Evolutionary conservation across 2,113 vertebrate species (phyloP).

Genomic region (Bufo gargarizans): DNA sequence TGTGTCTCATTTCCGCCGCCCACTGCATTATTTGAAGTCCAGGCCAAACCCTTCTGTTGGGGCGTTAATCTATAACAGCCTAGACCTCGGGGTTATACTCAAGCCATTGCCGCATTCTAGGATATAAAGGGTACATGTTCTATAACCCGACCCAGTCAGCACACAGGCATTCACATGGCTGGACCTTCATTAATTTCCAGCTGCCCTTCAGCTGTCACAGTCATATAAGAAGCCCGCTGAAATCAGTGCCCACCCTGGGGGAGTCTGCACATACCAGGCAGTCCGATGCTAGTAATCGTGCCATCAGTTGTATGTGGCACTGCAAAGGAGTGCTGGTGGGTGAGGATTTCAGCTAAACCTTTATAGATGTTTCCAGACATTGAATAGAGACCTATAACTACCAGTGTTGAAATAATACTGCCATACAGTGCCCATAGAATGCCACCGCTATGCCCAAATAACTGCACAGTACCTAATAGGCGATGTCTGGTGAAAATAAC

Average conservation of each 20-base stretch:
- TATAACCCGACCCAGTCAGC: not conserved
- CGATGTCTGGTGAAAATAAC: too few relatives aligned
- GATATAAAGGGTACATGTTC: not conserved
- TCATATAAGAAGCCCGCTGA: slow-evolving; percentile 1
- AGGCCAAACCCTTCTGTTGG: not conserved
- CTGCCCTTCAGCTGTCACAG: slow-evolving; percentile 16
- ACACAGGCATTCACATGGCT: not conserved
- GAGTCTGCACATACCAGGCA: slow-evolving; percentile 19
- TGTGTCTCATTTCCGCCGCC: slow-evolving; percentile 1
- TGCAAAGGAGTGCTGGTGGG: not conserved
- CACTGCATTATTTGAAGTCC: slow-evolving; percentile 21
- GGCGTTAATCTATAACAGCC: not conserved
- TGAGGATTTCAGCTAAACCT: not conserved
- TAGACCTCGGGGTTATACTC: not conserved
- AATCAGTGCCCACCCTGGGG: not conserved
- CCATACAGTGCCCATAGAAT: too few relatives aligned
- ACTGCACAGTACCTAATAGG: too few relatives aligned
- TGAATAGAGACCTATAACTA: too few relatives aligned
- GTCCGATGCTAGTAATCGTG: not conserved
- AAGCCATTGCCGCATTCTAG: not conserved
- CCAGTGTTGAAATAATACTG: too few relatives aligned
- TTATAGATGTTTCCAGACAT: not conserved
- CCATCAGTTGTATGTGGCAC: not conserved
- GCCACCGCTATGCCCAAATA: too few relatives aligned
- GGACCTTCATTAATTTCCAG: not conserved